Conservation (phyloP, 2,797 vertebrate species). For the Darevskia mixta region DNA sequence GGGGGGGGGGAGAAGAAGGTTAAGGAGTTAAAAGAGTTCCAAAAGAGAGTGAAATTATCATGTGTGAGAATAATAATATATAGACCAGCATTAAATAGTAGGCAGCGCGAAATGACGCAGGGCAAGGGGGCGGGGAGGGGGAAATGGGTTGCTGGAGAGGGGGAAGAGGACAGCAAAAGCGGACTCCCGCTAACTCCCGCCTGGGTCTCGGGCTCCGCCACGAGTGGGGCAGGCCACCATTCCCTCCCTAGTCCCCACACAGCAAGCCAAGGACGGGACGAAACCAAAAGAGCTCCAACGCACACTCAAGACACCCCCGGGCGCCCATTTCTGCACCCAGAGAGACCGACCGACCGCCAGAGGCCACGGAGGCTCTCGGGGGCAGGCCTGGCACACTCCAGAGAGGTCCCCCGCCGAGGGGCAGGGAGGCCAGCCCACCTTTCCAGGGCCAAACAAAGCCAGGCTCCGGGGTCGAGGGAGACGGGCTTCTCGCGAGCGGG, state of each 20-base stretch:
- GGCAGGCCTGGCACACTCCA: fast-evolving
- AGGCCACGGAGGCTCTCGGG: fast-evolving
- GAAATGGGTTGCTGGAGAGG: neutral
- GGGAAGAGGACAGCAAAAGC: slow-evolving; percentile 46
- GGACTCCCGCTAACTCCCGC: slow-evolving; percentile 57
- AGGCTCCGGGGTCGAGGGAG: slow-evolving; percentile 60
- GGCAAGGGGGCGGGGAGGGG: slow-evolving; percentile 30
- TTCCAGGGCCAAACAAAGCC: slow-evolving; percentile 36
- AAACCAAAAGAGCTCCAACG: too few species aligned
- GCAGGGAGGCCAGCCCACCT: neutral
- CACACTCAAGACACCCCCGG: too few species aligned
- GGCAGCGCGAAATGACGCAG: slow-evolving; percentile 52
- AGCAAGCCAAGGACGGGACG: neutral
- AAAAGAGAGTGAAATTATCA: slow-evolving; percentile 52
- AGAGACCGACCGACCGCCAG: neutral
- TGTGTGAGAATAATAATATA: slow-evolving; percentile 38
- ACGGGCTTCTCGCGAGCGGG: slow-evolving; percentile 44
- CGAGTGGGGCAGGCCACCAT: fast-evolving
- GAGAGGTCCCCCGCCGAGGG: neutral
- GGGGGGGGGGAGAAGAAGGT: slow-evolving; percentile 40
- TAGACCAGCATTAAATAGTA: slow-evolving; percentile 60
- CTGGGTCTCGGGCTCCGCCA: slow-evolving; percentile 30
- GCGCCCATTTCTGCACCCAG: neutral
- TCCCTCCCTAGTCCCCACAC: neutral
- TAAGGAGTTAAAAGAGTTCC: slow-evolving; percentile 77